Evolutionary conservation across 1,140 invertebrate genomes (phyloP), one percentile per base, ranked within the genome.

Genomic region (Lepeophtheirus salmonis): DNA sequence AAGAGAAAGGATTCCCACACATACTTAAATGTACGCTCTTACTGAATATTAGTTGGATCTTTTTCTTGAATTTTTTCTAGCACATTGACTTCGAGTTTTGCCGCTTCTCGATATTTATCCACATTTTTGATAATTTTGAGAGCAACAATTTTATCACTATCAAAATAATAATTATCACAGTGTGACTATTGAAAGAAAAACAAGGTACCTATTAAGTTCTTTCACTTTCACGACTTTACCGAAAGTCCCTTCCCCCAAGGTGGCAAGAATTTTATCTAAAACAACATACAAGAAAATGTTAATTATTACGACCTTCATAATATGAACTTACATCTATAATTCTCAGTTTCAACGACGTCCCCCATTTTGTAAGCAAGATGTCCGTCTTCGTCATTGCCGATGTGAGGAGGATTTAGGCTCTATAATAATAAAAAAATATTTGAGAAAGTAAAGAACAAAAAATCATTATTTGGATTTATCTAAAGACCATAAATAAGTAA

Each of bases 71-170:
- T 80, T 71, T 94, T 97, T 71, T 96, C 87, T 68, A 98, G 77
- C 16, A 95, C 95, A 72, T 97, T 96, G 62, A 98, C 97, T 23
- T 59, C 95, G 66, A 98, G 74, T 75, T 91, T 94, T 63, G 95
- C 95, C 63, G 95, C 94, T 77, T 98, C 94, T 70, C 92, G 77
- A 73, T 98, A 98, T 74, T 98, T 98, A 70, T 95, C 90, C 62
- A 98, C 92, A 77, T 98, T 98, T 74, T 97, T 98, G 65, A 98
- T 97, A 64, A 98, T 95, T 74, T 98, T 98, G 69, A 98, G 76
- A 67, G 95, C 95, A 78, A 94, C 86, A 64, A 79, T 78, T 69
- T 84, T 80, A 75, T 89, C 86, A 76, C 86, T 90, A 72, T 60
- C 78, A n/a, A n/a, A n/a, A n/a, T n/a, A n/a, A n/a, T n/a, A n/a